phyloP scores from a whole-genome alignment of 2,888 invertebrate genomes.

The Bugula neritina region DNA sequence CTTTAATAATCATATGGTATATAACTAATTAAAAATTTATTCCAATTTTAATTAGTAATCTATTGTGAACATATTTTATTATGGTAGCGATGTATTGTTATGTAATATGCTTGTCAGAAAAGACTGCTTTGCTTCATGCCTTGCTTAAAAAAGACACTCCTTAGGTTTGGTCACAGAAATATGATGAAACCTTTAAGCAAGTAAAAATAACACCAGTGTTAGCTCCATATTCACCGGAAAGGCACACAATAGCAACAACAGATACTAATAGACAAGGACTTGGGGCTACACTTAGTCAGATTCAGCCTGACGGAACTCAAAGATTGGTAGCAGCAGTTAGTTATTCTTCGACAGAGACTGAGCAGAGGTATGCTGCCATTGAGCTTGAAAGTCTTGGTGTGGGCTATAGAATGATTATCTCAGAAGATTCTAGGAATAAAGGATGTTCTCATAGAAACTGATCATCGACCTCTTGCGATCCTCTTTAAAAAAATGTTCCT shows the following conservation, averaged over 20 bases:
- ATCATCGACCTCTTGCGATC: constrained; percentile 34
- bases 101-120: too few relatives aligned
- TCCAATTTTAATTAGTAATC: too few relatives aligned
- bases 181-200: too few relatives aligned
- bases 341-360: constrained; percentile 33
- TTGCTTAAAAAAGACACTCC: too few relatives aligned
- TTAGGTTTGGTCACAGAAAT: too few relatives aligned
- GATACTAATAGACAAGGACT: constrained; percentile 30
- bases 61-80: too few relatives aligned
- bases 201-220: too few relatives aligned
- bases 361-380: constrained; percentile 34
- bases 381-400: constrained; percentile 34
- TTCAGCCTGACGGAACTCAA: constrained; percentile 24
- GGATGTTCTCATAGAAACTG: constrained; percentile 32
- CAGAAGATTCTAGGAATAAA: constrained; percentile 33
- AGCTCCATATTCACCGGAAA: constrained; percentile 29
- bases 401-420: constrained; percentile 34
- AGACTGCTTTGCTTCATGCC: too few relatives aligned
- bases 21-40: too few relatives aligned
- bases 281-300: constrained; percentile 31
- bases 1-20: too few relatives aligned
- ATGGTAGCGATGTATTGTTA: too few relatives aligned
- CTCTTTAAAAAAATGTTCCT: constrained; percentile 29
- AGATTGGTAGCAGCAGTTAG: constrained; percentile 35
- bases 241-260: constrained; percentile 22